Evolutionary conservation across 2,888 invertebrate species (phyloP), one percentile per base, ranked within the genome.

Genomic region (Heliconius ethilla): DNA sequence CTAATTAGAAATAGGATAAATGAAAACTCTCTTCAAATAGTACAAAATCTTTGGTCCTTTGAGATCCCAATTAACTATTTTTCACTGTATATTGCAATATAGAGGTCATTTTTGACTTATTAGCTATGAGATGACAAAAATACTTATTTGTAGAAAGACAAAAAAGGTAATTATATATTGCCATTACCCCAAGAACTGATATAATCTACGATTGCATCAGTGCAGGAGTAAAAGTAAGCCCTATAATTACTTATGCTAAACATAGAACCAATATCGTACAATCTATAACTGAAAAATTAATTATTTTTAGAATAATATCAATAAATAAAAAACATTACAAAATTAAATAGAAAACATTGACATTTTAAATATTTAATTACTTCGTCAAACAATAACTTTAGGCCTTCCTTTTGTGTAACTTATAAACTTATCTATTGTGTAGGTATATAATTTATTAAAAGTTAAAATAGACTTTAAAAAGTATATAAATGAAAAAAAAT

Each of bases 211-310:
- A 77, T 76, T 84, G 83, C 82, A 84, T 75, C 79, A 79, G 83
- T 82, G 80, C 83, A 83, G 80, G 70, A 78, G 65, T 81, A 80
- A 80, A 82, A 81, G 82, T 82, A 82, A 81, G 76, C 79, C 72
- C 80, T 76, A 79, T 82, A 81, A 81, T 83, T 80, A 79, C 33
- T 33, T 33, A 33, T 81, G 75, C 81, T 80, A 81, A 76, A 82
- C 78, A 80, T 81, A 80, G 78, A 79, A 79, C 77, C 73, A 33
- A 7, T 7, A 7, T 33, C 33, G 5, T 33, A 33, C 33, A 33
- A 33, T 33, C 33, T 33, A 33, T 33, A 33, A 1, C 33, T 33
- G 33, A 9, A 29, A 33, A 33, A 9, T 33, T 33, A 7, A 1
- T 1, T 33, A 1, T 1, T 9, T 33, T 33, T 33, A 9, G 33